Evolutionary conservation across 2,797 vertebrate genomes (phyloP), one percentile per base, ranked within the genome.

Genomic region (Betta splendens): DNA sequence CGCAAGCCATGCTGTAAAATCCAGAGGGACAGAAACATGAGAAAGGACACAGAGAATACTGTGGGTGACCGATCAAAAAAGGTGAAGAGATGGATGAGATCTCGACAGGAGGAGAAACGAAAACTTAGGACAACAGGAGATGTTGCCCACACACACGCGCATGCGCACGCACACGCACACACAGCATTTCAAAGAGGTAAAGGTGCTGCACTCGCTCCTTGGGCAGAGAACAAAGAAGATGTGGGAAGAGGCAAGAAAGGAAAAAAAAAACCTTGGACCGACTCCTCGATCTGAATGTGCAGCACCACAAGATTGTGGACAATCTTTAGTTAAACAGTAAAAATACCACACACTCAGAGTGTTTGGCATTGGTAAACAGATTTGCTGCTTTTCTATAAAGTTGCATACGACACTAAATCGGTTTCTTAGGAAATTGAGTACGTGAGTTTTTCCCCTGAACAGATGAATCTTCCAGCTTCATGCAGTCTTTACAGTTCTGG

Each of bases 131-230:
- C 47, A 68, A 65, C 20, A 44, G 25, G 60, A 36, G 51, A 72
- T 33, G 21, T 20, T 74, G 57, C 84, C 84, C 66, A 81, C 81
- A 85, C 79, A 73, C 43, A 61, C n/a, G n/a, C n/a, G n/a, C n/a
- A n/a, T n/a, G n/a, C n/a, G n/a, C n/a, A n/a, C n/a, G n/a, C n/a
- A n/a, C n/a, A n/a, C n/a, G n/a, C n/a, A n/a, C n/a, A n/a, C n/a
- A n/a, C n/a, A n/a, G n/a, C n/a, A 77, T 53, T 11, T 5, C 29
- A 47, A n/a, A 39, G 38, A 59, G 69, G 60, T 67, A 55, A 71
- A 70, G 55, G 65, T 44, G 15, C n/a, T n/a, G n/a, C n/a, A n/a
- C 28, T 61, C 2, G 42, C 20, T 66, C 53, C 68, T n/a, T 17
- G 33, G 65, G 55, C n/a, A 45, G 32, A 51, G 35, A 78, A 75